These are phyloP conservation scores for Hymenochirus boettgeri DNA, from an alignment of 2,113 vertebrate genomes.

Conservation along the genomic window DNA sequence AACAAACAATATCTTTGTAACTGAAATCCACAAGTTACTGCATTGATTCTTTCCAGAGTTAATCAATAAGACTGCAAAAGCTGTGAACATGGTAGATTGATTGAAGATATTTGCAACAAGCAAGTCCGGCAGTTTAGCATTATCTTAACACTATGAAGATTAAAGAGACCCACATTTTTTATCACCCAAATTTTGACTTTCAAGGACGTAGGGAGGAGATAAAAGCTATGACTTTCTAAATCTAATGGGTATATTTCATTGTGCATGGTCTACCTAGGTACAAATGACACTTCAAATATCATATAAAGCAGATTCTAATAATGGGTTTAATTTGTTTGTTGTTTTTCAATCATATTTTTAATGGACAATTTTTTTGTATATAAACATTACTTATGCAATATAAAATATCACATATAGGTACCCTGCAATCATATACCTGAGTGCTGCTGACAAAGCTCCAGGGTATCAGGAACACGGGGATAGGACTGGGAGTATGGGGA, in stretches of 20 bases:
- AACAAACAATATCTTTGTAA: constrained; percentile 50
- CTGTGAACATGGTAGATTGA: constrained; percentile 53
- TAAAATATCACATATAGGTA: too few species aligned
- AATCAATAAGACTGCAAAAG: constrained; percentile 51
- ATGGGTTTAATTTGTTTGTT: too few species aligned
- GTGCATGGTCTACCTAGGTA: too few species aligned
- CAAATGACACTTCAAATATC: too few species aligned
- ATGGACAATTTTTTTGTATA: too few species aligned
- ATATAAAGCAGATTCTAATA: too few species aligned
- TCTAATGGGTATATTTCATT: constrained; percentile 46
- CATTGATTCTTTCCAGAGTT: constrained; percentile 52
- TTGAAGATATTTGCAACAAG: constrained; percentile 51
- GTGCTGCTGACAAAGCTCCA: too few species aligned
- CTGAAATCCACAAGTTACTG: constrained; percentile 53
- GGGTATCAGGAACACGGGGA: too few species aligned
- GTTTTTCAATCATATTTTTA: too few species aligned
- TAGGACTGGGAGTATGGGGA: too few species aligned
- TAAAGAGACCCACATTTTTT: constrained; percentile 42
- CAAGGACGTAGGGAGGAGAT: constrained; percentile 44
- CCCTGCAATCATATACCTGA: too few species aligned
- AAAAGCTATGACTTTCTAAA: constrained; percentile 42
- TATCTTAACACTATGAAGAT: constrained; percentile 41
- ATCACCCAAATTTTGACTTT: constrained; percentile 46
- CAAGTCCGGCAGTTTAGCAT: constrained; percentile 48
- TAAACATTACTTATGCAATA: too few species aligned